Conservation (phyloP, 2,888 invertebrate species). For the Machimus rusticus region DNA sequence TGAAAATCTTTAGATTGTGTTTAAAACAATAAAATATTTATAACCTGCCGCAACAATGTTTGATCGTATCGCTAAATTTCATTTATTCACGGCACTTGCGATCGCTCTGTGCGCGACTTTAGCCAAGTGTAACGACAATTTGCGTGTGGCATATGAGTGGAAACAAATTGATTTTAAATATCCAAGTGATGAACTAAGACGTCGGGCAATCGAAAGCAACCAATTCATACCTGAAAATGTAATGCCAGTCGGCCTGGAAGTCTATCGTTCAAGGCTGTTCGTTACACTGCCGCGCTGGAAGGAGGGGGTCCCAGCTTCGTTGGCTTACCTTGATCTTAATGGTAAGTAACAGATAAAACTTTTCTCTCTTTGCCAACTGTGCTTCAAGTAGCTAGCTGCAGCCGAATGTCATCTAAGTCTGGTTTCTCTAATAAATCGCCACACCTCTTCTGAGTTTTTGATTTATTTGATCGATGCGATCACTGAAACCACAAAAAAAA, state of each 20-base stretch:
- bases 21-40: neutral
- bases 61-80: neutral
- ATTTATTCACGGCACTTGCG: conserved; percentile 47
- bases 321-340: conserved; percentile 76
- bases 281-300: conserved; percentile 80
- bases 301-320: conserved; percentile 75
- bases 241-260: conserved; percentile 77
- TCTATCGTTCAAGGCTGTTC: conserved; percentile 73
- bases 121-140: conserved; percentile 67
- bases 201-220: conserved; percentile 68
- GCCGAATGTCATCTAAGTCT: neutral
- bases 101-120: conserved; percentile 44
- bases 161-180: conserved; percentile 76
- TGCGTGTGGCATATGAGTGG: conserved; percentile 77
- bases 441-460: neutral
- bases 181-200: conserved; percentile 66
- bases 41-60: neutral
- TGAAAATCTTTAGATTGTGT: neutral
- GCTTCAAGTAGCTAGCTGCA: neutral
- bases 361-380: neutral
- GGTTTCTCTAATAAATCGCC: neutral
- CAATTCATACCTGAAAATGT: conserved; percentile 75
- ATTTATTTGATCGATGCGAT: neutral
- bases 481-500: neutral
- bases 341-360: conserved; percentile 64